Base-by-base conservation (phyloP, 2,888 invertebrate species). In the Cephus spinipes region DNA sequence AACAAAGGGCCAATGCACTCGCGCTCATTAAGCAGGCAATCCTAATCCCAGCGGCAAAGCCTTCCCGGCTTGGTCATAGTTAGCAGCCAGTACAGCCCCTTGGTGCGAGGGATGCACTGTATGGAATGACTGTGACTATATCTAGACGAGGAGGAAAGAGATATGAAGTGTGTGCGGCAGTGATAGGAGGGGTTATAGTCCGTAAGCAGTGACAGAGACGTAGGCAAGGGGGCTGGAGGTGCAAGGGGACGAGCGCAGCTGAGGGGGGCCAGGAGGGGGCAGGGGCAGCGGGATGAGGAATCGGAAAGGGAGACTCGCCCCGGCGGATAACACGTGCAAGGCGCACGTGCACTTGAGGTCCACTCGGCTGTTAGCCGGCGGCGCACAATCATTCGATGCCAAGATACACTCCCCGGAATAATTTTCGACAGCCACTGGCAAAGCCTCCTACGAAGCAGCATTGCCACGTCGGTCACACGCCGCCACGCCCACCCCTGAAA, bases 301-400 rank as follows among this genome's bases (percentile, higher is more conserved):
- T 89, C 88, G 87, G 89, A 89, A 89, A 55, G 55, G 55, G 55
- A 55, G 90, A 89, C 88, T 89, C 89, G 88, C 86, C 85, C 88
- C 89, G 87, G 89, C 89, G 55, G 55, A 55, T 90, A 89, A 90
- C 90, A 90, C 90, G 90, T 90, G 90, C 90, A 90, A 87, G 85
- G 87, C 90, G 90, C 90, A 90, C 90, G 90, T 90, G 90, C 90
- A 90, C 90, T 89, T 85, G 85, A 84, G 89, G 88, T 88, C 90
- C 89, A 87, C 89, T 89, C 88, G 86, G 55, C 55, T 55, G 55
- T 55, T 55, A 87, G 89, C 89, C 90, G 89, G 88, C 85, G 89
- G 89, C 89, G 86, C 85, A 87, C 89, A 90, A 90, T 90, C 90
- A 90, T 90, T 87, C 89, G 89, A 90, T 90, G 90, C 90, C 89